phyloP scores from a whole-genome alignment of 2,797 vertebrate species.

The Danio aesculapii region DNA sequence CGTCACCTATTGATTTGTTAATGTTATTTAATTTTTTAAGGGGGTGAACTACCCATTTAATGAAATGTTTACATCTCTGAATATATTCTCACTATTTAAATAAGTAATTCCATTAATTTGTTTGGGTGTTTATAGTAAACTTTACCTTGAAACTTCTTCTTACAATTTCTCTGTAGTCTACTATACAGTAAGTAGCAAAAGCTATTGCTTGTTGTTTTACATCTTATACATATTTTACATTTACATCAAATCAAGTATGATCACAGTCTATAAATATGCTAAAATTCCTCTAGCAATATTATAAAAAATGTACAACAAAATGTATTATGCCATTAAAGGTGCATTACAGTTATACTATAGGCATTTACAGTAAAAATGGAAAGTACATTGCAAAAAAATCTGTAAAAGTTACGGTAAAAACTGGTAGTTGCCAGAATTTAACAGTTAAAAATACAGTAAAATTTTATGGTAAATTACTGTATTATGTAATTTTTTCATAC shows the following conservation, averaged over 20 bases:
- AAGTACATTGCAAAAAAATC: too few relatives aligned
- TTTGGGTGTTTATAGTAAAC: too few relatives aligned
- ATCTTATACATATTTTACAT: too few relatives aligned
- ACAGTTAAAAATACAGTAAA: too few relatives aligned
- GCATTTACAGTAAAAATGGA: too few relatives aligned
- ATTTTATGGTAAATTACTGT: too few relatives aligned
- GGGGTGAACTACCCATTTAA: too few relatives aligned
- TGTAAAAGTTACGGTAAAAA: too few relatives aligned
- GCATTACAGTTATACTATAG: too few relatives aligned
- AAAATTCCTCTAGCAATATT: background rate
- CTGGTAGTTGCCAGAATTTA: too few relatives aligned
- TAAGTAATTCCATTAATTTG: background rate
- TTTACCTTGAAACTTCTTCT: background rate
- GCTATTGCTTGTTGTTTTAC: background rate
- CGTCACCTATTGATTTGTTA: too few relatives aligned
- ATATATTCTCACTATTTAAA: background rate
- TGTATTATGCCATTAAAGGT: background rate
- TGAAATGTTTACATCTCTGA: background rate
- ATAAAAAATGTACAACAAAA: background rate
- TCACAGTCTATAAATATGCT: background rate
- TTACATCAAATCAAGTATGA: conserved; percentile 2
- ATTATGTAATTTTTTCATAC: too few relatives aligned
- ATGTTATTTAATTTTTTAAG: background rate
- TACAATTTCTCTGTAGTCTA: background rate
- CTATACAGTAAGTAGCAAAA: background rate